These are phyloP conservation scores for Caranx melampygus DNA, from an alignment of 2,113 vertebrate species.

Conservation along the genomic window DNA sequence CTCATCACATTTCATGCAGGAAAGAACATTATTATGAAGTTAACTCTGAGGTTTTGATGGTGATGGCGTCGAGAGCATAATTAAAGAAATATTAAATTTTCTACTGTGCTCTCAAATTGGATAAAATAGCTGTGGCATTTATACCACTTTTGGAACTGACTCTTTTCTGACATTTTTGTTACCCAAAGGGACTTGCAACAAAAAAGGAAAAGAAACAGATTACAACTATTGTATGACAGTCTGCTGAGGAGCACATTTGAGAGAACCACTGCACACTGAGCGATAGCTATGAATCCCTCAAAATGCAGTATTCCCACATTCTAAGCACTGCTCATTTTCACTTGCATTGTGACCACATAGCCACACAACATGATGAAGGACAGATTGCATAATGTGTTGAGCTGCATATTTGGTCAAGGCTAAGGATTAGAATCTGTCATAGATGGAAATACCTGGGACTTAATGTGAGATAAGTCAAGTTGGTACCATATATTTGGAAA, in stretches of 20 bases:
- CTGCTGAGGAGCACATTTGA: not conserved
- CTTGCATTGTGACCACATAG: not conserved
- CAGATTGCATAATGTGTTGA: not conserved
- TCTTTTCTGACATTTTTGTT: not conserved
- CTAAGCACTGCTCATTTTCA: not conserved
- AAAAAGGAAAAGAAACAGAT: not conserved
- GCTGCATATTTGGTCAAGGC: not conserved
- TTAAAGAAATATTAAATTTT: not conserved
- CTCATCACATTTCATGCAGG: constrained; percentile 17
- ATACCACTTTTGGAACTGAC: not conserved
- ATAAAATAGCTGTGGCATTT: not conserved
- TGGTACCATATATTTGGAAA: too few relatives aligned
- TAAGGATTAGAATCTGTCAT: not conserved
- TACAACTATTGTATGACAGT: not conserved
- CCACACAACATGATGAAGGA: not conserved
- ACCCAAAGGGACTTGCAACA: not conserved
- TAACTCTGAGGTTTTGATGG: not conserved
- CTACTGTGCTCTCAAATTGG: not conserved
- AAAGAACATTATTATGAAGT: not conserved
- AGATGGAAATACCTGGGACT: not conserved
- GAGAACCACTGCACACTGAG: not conserved
- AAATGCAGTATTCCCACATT: not conserved
- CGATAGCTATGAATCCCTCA: not conserved
- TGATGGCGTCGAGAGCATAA: not conserved
- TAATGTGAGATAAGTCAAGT: too few relatives aligned